phyloP scores from a whole-genome alignment of 64 coral and sea anemone species.

The Dendronephthya gigantea region DNA sequence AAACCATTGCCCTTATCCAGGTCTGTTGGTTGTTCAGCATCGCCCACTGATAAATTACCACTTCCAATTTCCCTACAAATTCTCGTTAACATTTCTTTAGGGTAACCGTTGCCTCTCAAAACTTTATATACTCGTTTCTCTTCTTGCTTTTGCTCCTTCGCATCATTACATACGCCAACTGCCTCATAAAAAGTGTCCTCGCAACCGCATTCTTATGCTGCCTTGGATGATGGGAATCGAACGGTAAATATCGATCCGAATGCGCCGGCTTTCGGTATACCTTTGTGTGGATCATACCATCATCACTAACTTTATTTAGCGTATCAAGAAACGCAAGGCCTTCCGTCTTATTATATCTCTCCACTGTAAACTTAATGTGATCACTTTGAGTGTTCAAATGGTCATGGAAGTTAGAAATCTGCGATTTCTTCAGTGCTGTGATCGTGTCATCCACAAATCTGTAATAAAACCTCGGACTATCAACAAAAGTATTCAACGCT shows the following conservation, averaged over 20 bases:
- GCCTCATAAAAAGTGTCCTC: background rate
- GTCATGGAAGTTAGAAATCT: background rate
- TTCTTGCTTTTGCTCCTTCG: background rate
- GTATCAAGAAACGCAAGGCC: conserved; percentile 10
- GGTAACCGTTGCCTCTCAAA: background rate
- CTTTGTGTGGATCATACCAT: background rate
- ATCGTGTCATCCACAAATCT: background rate
- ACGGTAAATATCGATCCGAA: conserved; percentile 10
- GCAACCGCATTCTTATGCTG: conserved; percentile 2
- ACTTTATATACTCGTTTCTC: background rate
- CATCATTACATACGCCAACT: background rate
- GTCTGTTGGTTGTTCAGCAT: too few relatives aligned
- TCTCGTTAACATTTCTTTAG: background rate
- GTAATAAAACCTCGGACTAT: background rate
- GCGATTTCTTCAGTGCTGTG: background rate
- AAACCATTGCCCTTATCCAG: background rate
- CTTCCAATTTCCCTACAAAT: background rate
- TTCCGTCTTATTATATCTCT: background rate
- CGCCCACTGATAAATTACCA: background rate
- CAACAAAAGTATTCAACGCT: background rate
- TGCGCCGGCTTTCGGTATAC: background rate
- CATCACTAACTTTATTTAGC: background rate
- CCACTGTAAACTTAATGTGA: background rate
- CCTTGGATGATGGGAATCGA: background rate
- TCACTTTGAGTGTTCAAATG: background rate